phyloP scores from a whole-genome alignment of 2,888 invertebrate species.

The Villa cingulata region DNA sequence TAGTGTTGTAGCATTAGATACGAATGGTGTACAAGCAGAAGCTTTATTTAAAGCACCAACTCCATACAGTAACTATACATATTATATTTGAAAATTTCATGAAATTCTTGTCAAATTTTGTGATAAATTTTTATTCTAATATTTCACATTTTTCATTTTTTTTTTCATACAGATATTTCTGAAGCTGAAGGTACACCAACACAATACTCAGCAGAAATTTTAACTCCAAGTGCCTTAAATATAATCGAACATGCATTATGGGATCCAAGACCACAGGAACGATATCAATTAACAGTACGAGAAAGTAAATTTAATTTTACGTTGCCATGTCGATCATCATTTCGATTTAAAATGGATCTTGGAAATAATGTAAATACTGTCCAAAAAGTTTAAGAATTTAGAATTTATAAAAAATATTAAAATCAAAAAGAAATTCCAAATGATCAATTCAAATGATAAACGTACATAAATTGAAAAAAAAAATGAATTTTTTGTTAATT shows the following conservation, averaged over 20 bases:
- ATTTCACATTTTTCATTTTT: not conserved
- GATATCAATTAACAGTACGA: slow-evolving; percentile 30
- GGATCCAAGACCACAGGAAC: slow-evolving; percentile 42
- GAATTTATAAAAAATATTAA: no score
- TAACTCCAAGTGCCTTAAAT: slow-evolving; percentile 46
- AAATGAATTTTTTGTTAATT: no score
- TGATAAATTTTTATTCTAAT: no score
- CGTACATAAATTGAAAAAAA: no score
- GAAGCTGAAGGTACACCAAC: slow-evolving; percentile 45
- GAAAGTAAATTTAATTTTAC: slow-evolving; percentile 33
- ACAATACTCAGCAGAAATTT: slow-evolving; percentile 49
- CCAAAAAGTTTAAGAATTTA: slow-evolving; percentile 11
- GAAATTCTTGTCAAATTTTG: slow-evolving; percentile 7
- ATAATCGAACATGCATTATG: slow-evolving; percentile 49
- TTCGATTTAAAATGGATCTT: slow-evolving; percentile 21
- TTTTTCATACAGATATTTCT: slow-evolving; percentile 21
- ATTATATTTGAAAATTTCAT: no score
- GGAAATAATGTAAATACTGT: slow-evolving; percentile 2
- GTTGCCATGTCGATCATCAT: slow-evolving; percentile 36
- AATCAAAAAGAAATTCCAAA: no score
- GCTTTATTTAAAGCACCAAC: slow-evolving; percentile 53
- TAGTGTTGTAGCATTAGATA: slow-evolving; percentile 61
- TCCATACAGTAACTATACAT: slow-evolving; percentile 34
- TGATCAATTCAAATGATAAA: no score
- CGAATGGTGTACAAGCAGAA: slow-evolving; percentile 50